Conservation (phyloP, 2,888 invertebrate species). For the Allolobophora icterica region DNA sequence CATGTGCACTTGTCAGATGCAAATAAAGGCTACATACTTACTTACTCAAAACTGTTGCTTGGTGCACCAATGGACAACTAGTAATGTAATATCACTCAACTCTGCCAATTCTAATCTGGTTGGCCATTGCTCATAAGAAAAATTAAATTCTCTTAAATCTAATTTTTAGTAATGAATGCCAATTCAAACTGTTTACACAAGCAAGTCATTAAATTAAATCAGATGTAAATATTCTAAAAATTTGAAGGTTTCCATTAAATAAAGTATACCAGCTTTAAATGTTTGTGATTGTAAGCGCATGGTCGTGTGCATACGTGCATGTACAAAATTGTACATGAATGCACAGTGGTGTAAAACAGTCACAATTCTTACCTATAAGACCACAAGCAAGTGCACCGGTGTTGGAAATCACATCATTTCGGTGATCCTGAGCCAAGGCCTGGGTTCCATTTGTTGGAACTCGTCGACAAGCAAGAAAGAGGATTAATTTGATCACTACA, state of each 20-base stretch:
- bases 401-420: conserved; percentile 68
- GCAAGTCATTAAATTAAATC: too few relatives aligned
- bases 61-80: too few relatives aligned
- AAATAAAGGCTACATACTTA: too few relatives aligned
- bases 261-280: background rate
- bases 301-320: background rate
- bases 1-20: too few relatives aligned
- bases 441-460: conserved; percentile 58
- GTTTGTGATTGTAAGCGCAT: background rate
- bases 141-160: background rate
- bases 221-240: background rate
- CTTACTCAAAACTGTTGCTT: too few relatives aligned
- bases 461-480: conserved; percentile 57
- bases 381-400: conserved; percentile 66
- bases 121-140: too few relatives aligned
- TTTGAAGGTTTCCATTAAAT: background rate
- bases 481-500: conserved; percentile 58
- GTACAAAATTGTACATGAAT: background rate
- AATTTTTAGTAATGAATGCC: background rate
- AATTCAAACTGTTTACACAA: background rate
- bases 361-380: conserved; percentile 56
- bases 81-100: too few relatives aligned
- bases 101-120: too few relatives aligned
- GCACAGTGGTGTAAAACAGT: background rate
- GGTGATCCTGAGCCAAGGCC: conserved; percentile 67